Evolutionary conservation across 2,888 invertebrate species (phyloP).

Genomic region (Tolmerus cingulatus): DNA sequence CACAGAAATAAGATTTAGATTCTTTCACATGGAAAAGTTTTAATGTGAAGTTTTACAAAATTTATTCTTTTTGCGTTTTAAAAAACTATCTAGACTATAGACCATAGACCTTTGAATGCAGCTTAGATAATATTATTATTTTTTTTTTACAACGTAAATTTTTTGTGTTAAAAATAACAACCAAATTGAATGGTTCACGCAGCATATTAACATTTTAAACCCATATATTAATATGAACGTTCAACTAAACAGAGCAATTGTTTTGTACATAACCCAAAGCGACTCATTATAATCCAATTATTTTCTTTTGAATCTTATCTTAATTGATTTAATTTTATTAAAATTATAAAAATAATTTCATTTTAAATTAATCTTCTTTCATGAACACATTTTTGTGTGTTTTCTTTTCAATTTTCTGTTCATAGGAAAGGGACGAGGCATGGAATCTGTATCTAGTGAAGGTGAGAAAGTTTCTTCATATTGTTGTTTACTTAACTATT

Average conservation of each 20-base stretch:
- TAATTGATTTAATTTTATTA: conserved; percentile 9
- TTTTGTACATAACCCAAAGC: neutral
- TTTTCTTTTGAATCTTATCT: conserved; percentile 12
- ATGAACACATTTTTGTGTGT: conserved; percentile 50
- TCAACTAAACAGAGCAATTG: neutral
- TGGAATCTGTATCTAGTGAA: conserved; percentile 75
- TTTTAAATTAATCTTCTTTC: conserved; percentile 36
- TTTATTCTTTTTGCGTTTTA: neutral
- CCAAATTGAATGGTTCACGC: neutral
- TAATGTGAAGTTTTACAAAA: neutral
- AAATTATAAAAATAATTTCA: conserved; percentile 22
- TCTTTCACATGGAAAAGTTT: neutral
- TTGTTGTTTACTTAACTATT: conserved; percentile 49
- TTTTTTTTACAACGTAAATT: no score
- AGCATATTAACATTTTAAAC: neutral
- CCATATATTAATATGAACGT: neutral
- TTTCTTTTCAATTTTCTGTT: conserved; percentile 53
- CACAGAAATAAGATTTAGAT: neutral
- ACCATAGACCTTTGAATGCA: neutral
- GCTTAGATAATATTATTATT: neutral
- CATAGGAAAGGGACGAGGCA: conserved; percentile 74
- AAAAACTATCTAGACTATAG: no score
- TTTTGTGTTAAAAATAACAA: neutral
- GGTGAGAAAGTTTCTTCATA: conserved; percentile 66
- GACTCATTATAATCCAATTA: neutral